phyloP scores from a whole-genome alignment of 2,113 vertebrate genomes.

The Prolemur simus region DNA sequence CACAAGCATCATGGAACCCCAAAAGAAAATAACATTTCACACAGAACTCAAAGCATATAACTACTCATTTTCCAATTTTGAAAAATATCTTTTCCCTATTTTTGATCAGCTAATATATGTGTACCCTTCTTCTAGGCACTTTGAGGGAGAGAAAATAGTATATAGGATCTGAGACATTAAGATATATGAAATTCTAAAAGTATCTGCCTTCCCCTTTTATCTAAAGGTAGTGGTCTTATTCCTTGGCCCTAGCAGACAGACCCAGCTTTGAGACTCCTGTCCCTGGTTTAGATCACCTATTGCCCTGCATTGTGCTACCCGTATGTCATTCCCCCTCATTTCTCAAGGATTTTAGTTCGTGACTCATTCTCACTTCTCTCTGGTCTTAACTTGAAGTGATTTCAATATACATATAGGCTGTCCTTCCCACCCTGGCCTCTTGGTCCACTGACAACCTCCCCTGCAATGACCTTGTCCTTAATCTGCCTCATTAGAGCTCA shows the following conservation, averaged over 20 bases:
- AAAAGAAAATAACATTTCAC: constrained; percentile 14
- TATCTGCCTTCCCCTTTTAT: neutral
- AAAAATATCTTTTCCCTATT: neutral
- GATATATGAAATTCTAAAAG: constrained; percentile 15
- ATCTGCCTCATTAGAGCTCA: neutral
- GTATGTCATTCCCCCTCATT: neutral
- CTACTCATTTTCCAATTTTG: neutral
- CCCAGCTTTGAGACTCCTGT: neutral
- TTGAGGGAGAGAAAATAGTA: neutral
- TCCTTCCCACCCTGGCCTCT: neutral
- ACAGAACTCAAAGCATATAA: neutral
- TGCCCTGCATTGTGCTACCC: neutral
- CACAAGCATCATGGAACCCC: neutral
- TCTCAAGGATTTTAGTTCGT: neutral
- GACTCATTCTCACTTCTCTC: constrained; percentile 7
- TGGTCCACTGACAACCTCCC: neutral
- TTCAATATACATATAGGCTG: neutral
- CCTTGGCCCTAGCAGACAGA: neutral
- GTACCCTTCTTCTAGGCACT: neutral
- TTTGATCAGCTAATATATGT: neutral
- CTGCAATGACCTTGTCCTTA: neutral
- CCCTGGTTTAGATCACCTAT: neutral
- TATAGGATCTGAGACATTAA: neutral
- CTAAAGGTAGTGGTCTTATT: neutral
- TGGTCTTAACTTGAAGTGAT: neutral